Base-by-base conservation (phyloP, 1,140 invertebrate species). In the Psix sp. region DNA sequence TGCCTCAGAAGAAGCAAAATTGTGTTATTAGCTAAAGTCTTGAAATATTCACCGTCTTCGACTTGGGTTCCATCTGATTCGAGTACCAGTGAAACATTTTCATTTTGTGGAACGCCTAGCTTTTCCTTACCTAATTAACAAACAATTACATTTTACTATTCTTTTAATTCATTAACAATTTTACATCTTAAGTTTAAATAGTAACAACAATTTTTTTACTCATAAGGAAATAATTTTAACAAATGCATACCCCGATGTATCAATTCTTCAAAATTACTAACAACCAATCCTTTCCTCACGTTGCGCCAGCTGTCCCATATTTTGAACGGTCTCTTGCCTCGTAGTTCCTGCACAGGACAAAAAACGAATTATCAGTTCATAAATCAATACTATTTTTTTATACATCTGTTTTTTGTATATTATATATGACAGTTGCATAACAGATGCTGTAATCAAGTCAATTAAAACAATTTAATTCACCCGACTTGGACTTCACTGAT, bases 271-370 rank as follows among this genome's bases (percentile, higher is more conserved):
- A 97, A 93, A 85, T 93, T 95, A 83, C 93, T 93, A 82, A 96
- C 96, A 77, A 96, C 95, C 85, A 98, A 89, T 81, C 95, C 95
- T 89, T 97, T 98, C 87, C 96, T 93, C 79, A 95, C 91, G 89
- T 93, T 95, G 89, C 96, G 91, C 90, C 94, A 95, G 88, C 93
- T 94, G 91, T 96, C 96, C 96, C 96, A 98, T 92, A 98, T 93
- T 92, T 98, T 98, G 90, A 97, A 96, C 91, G 96, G 95, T 91
- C 94, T 94, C 91, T 95, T 95, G 91, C 93, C 93, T 90, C 94
- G 93, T 91, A 93, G 92, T 91, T 95, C 93, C 93, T 95, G 89
- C 38, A 57, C n/a, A 24, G 16, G 18, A 17, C 16, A 43, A 51
- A 60, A 39, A 48, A 20, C 0, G 7, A 15, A 9, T 16, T 9